Conservation (phyloP, 2,113 vertebrate genomes). For the Lanius collurio region DNA sequence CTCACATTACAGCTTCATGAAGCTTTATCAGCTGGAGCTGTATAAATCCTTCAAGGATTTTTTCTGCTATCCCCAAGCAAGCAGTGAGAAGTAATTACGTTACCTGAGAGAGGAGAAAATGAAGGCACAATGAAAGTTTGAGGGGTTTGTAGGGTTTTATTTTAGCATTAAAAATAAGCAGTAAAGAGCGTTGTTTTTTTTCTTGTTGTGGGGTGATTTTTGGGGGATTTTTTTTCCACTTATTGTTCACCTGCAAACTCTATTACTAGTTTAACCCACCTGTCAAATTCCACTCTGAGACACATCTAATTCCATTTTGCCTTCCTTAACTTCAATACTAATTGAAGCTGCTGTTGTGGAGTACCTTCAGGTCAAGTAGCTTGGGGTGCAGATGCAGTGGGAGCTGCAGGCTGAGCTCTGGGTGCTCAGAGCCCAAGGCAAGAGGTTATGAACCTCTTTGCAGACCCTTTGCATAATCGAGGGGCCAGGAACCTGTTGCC, state of each 20-base stretch:
- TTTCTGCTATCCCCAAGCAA: neutral
- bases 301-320: constrained; percentile 1
- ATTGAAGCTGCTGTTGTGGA: neutral
- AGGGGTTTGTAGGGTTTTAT: fast-evolving
- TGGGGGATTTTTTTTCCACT: fast-evolving
- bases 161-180: neutral
- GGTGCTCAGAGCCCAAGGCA: neutral
- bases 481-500: no score
- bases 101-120: neutral
- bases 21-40: neutral
- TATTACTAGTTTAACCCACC: constrained; percentile 5
- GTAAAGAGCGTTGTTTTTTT: neutral
- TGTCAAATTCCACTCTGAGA: constrained; percentile 5
- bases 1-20: neutral
- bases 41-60: neutral
- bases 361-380: neutral
- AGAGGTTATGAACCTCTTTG: neutral
- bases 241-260: neutral
- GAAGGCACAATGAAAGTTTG: neutral
- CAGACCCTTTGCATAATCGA: neutral
- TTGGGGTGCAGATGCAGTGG: neutral
- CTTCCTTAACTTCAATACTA: neutral
- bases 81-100: neutral
- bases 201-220: neutral
- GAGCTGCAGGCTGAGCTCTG: neutral